These are phyloP conservation scores for Alloplasta piceator DNA, from an alignment of 2,888 invertebrate species.

Conservation along the genomic window DNA sequence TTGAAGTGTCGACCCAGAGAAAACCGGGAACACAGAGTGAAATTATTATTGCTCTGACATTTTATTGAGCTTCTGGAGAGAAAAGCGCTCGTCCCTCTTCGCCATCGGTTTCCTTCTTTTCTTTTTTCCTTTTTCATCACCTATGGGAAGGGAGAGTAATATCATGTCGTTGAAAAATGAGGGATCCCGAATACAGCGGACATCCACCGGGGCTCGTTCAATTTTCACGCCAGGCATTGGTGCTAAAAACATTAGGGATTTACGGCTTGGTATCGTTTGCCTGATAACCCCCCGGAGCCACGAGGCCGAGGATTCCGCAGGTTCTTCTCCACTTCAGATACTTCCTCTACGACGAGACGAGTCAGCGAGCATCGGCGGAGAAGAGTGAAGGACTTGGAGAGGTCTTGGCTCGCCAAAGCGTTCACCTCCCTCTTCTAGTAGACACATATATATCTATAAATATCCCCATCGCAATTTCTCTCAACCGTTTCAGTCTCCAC, in stretches of 20 bases:
- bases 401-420: background rate
- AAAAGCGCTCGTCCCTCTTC: background rate
- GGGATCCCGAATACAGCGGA: background rate
- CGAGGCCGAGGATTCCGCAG: background rate
- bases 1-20: conserved; percentile 22
- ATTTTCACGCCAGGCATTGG: too few relatives aligned
- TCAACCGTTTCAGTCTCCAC: conserved; percentile 5
- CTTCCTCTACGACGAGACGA: background rate
- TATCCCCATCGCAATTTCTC: conserved; percentile 11
- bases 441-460: conserved; percentile 29
- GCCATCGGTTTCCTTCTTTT: background rate
- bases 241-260: too few relatives aligned
- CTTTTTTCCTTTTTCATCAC: background rate
- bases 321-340: background rate
- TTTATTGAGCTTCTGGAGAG: background rate
- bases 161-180: conserved; percentile 11
- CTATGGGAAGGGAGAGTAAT: background rate
- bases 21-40: conserved; percentile 2
- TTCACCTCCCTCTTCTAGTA: background rate
- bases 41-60: conserved; percentile 18
- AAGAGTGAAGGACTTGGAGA: background rate
- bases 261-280: background rate
- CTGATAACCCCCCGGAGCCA: background rate
- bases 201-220: too few relatives aligned
- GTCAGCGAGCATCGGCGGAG: background rate